These are phyloP conservation scores for Lepus americanus DNA, from an alignment of 2,113 vertebrate genomes.

Conservation along the genomic window DNA sequence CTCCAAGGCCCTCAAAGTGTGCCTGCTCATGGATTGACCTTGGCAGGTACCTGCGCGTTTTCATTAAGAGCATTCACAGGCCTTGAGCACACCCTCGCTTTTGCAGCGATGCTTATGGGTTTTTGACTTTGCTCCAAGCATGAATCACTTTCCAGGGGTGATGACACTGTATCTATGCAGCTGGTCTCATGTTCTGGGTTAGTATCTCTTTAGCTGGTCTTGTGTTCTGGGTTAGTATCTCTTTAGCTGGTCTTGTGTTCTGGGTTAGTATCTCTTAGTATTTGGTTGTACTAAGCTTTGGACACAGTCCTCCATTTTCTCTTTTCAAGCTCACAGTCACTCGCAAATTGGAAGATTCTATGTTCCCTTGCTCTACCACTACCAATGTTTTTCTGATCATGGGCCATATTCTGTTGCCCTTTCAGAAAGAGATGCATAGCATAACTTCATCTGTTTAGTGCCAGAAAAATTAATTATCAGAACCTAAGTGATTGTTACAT, in stretches of 20 bases:
- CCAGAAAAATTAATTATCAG: not conserved
- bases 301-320: conserved; percentile 26
- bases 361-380: not conserved
- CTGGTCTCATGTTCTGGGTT: not conserved
- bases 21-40: not conserved
- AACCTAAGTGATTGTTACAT: not conserved
- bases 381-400: not conserved
- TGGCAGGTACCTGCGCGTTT: not conserved
- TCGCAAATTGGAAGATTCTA: not conserved
- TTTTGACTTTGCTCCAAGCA: not conserved
- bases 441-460: not conserved
- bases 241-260: not conserved
- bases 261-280: not conserved
- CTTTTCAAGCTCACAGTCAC: not conserved
- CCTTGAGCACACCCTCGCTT: not conserved
- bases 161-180: not conserved
- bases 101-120: not conserved
- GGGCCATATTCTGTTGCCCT: not conserved
- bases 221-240: not conserved
- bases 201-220: not conserved
- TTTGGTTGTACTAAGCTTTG: conserved; percentile 2
- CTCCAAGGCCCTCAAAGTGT: not conserved
- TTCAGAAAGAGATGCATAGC: not conserved
- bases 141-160: not conserved
- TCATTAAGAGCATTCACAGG: not conserved